A percentile compares a stretch with the other conserved stretches of the same genome.
Conservation (phyloP, 2,888 invertebrate genomes). For the Galerucella pusilla region DNA sequence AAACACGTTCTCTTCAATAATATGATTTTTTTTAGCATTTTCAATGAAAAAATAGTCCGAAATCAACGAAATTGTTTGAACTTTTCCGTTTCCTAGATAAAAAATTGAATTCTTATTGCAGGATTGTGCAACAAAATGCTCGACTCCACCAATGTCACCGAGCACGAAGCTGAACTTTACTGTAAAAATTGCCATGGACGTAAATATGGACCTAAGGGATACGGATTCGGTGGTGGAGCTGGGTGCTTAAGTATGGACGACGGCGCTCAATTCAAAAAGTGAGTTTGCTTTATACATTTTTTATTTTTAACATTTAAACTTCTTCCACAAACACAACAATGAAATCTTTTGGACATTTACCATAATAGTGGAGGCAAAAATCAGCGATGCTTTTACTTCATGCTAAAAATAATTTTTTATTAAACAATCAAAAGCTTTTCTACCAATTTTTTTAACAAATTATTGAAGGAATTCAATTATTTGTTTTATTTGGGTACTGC, state of each 20-base stretch:
- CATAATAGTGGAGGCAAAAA: background rate
- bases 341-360: background rate
- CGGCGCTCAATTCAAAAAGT: conserved; percentile 91
- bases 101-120: conserved; percentile 61
- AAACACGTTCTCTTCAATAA: too few relatives aligned
- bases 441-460: background rate
- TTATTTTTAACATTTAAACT: background rate
- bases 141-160: conserved; percentile 98
- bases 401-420: background rate
- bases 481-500: background rate
- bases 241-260: conserved; percentile 97
- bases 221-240: conserved; percentile 98
- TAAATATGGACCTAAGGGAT: conserved; percentile 98
- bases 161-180: conserved; percentile 96
- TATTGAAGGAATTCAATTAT: background rate
- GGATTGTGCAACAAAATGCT: conserved; percentile 97
- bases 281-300: conserved; percentile 64
- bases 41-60: too few relatives aligned
- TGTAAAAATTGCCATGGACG: conserved; percentile 98
- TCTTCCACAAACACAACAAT: conserved; percentile 25
- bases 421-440: background rate
- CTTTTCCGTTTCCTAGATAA: background rate
- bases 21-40: too few relatives aligned
- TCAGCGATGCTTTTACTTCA: background rate
- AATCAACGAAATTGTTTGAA: too few relatives aligned